Evolutionary conservation across 2,888 invertebrate species (phyloP).

Genomic region (Odontothrips loti): DNA sequence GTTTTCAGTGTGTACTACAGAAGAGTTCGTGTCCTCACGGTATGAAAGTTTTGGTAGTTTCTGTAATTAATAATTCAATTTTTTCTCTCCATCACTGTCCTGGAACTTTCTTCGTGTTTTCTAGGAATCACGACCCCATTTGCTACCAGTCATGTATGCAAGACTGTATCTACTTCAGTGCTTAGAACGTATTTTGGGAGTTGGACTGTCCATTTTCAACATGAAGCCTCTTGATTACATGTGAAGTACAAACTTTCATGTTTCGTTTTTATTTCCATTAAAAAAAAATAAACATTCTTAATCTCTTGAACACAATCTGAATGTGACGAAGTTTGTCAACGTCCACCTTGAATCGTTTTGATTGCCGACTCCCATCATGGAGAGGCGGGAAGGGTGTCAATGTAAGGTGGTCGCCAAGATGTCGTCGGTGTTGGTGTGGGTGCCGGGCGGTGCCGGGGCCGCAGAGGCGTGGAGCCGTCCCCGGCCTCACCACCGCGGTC

Average conservation of each 20-base stretch:
- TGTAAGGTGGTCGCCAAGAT: too few relatives aligned
- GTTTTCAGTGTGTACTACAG: neutral
- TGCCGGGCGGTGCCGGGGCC: too few relatives aligned
- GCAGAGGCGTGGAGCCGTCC: too few relatives aligned
- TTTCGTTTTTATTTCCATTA: too few relatives aligned
- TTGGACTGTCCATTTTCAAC: neutral
- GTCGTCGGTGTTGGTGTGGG: too few relatives aligned
- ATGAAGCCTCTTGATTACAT: neutral
- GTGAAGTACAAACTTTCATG: neutral
- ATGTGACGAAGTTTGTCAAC: too few relatives aligned
- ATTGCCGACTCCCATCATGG: too few relatives aligned
- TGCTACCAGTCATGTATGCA: slow-evolving; percentile 5
- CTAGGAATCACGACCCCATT: neutral
- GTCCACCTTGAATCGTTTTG: too few relatives aligned
- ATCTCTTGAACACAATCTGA: too few relatives aligned
- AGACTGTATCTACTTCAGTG: neutral
- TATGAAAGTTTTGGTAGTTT: neutral
- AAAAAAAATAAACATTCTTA: too few relatives aligned
- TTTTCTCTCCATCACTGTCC: neutral
- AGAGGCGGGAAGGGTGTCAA: too few relatives aligned
- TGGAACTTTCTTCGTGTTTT: neutral
- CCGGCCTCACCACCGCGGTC: too few relatives aligned
- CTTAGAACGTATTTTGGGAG: neutral
- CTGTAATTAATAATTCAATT: neutral
- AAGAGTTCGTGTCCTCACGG: neutral